Evolutionary conservation across 2,113 vertebrate species (phyloP).

Genomic region (Blennius ocellaris): DNA sequence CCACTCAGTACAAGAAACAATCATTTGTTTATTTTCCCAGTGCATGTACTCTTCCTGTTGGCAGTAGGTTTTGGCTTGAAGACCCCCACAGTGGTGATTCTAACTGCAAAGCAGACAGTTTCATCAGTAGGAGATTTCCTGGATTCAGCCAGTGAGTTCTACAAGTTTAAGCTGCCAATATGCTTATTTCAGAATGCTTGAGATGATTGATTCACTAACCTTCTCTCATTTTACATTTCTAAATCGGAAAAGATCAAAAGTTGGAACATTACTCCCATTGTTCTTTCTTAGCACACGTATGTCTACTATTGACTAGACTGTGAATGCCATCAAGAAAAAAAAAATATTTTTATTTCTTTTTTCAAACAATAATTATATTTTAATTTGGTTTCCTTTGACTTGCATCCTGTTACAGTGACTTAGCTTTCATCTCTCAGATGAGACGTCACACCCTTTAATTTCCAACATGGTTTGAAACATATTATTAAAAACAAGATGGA

Average conservation of each 20-base stretch:
- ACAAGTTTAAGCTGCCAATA: not conserved
- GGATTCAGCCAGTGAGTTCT: not conserved
- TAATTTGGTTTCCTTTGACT: too few relatives aligned
- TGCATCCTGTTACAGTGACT: too few relatives aligned
- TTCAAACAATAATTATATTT: not conserved
- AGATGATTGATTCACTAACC: not conserved
- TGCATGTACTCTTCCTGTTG: not conserved
- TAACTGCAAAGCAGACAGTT: not conserved
- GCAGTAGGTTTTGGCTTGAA: not conserved
- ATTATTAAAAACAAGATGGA: slow-evolving; percentile 6
- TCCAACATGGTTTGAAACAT: not conserved
- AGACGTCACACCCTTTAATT: not conserved
- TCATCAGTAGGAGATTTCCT: not conserved
- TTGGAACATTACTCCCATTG: slow-evolving; percentile 4
- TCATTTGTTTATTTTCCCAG: not conserved
- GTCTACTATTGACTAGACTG: slow-evolving; percentile 4
- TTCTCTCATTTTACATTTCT: not conserved
- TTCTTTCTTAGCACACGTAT: not conserved
- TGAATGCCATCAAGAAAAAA: not conserved
- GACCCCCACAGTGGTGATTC: not conserved
- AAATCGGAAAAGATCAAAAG: not conserved
- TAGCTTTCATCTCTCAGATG: slow-evolving; percentile 1
- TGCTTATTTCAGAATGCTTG: not conserved
- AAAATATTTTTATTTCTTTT: not conserved
- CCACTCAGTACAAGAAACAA: not conserved